Base-by-base conservation (phyloP, 2,888 invertebrate genomes). In the Lepidochitona cinerea region DNA sequence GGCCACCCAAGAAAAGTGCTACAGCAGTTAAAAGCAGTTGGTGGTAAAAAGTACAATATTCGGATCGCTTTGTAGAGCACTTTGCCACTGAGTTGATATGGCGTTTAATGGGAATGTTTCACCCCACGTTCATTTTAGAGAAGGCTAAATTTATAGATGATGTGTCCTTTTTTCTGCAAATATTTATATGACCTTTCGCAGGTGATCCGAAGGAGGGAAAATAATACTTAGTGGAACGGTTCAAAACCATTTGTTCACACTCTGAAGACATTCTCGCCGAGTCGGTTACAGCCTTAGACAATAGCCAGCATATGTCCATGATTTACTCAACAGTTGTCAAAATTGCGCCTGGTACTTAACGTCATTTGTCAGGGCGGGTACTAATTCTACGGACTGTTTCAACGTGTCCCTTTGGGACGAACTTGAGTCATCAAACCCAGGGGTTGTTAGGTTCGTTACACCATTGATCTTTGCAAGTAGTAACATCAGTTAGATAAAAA, bases 341-440 rank as follows among this genome's bases (percentile, higher is more conserved):
- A 59, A 59, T 59, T 59, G 59, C 26, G 59, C 59, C 59, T 14
- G 29, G 59, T 59, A 59, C 59, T 59, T 59, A 59, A 23, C 14
- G 26, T 32, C 59, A 59, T 59, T 59, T 59, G 59, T 14, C 14
- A 59, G 32, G 59, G 59, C 29, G 59, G 59, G 26, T 29, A 9
- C 59, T n/a, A n/a, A n/a, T n/a, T n/a, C n/a, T n/a, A n/a, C n/a
- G n/a, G n/a, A n/a, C n/a, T n/a, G n/a, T n/a, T n/a, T n/a, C n/a
- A n/a, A n/a, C n/a, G n/a, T n/a, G n/a, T n/a, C n/a, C n/a, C n/a
- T n/a, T n/a, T n/a, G n/a, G n/a, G n/a, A n/a, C n/a, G n/a, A n/a
- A n/a, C n/a, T n/a, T n/a, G n/a, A n/a, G n/a, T n/a, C n/a, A n/a
- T n/a, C n/a, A n/a, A 5, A 49, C 18, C 49, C 49, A 7, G n/a